These are phyloP conservation scores for Lepisosteus oculatus DNA, from an alignment of 2,113 vertebrate genomes.

Conservation along the genomic window DNA sequence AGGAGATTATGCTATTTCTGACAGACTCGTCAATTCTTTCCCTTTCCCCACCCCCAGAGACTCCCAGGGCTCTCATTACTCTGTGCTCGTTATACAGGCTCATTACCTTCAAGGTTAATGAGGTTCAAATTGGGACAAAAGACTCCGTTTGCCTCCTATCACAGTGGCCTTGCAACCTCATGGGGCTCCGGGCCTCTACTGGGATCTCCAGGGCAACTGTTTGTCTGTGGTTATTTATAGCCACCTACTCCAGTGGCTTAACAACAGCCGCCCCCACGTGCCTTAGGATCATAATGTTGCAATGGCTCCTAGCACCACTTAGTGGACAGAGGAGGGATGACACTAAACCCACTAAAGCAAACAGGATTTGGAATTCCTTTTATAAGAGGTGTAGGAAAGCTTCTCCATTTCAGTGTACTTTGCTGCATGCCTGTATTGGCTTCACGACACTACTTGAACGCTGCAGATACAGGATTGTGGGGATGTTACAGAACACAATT, in stretches of 20 bases:
- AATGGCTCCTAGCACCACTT: not conserved
- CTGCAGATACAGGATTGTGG: too few species aligned
- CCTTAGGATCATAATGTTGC: too few species aligned
- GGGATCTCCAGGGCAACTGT: not conserved
- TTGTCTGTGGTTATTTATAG: not conserved
- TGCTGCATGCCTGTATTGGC: too few species aligned
- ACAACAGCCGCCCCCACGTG: too few species aligned
- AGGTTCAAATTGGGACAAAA: constrained; percentile 11
- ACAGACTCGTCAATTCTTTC: not conserved
- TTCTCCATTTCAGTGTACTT: too few species aligned
- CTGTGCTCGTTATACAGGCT: constrained; percentile 13
- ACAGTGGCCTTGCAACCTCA: too few species aligned
- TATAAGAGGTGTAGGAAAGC: too few species aligned
- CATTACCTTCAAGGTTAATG: constrained; percentile 23
- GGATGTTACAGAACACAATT: too few species aligned
- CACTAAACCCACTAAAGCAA: too few species aligned
- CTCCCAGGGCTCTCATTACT: not conserved
- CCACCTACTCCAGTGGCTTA: not conserved
- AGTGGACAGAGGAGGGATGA: not conserved
- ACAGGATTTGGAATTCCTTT: too few species aligned
- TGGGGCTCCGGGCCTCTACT: not conserved
- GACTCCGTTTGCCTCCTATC: not conserved
- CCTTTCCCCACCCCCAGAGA: not conserved
- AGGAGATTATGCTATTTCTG: not conserved
- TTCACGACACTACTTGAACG: too few species aligned